Evolutionary conservation across 2,888 invertebrate species (phyloP).

Genomic region (Elmis aenea): DNA sequence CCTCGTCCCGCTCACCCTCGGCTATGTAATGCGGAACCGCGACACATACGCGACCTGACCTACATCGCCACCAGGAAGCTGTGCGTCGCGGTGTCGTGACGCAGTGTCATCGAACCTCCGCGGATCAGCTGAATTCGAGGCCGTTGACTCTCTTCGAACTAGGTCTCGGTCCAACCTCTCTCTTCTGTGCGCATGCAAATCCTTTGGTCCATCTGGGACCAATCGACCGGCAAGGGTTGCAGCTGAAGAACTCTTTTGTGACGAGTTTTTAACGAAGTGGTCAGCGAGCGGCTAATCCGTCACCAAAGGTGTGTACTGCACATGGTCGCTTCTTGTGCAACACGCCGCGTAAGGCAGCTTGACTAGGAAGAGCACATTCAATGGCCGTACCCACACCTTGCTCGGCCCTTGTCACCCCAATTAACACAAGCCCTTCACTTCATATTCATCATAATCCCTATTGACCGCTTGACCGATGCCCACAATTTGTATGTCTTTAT

Average conservation of each 20-base stretch:
- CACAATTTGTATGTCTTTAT: slow-evolving; percentile 39
- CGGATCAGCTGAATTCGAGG: slow-evolving; percentile 39
- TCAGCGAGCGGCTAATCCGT: slow-evolving; percentile 28
- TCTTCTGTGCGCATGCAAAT: slow-evolving; percentile 27
- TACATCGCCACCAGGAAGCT: slow-evolving; percentile 42
- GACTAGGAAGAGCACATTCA: slow-evolving; percentile 25
- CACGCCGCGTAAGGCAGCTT: slow-evolving; percentile 24
- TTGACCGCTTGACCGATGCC: slow-evolving; percentile 28
- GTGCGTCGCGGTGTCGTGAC: slow-evolving; percentile 39
- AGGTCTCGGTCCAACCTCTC: slow-evolving; percentile 37
- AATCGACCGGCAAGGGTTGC: slow-evolving; percentile 27
- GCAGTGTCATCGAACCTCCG: slow-evolving; percentile 37
- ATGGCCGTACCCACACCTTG: slow-evolving; percentile 25
- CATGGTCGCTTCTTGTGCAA: slow-evolving; percentile 25
- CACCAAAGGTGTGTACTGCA: slow-evolving; percentile 26
- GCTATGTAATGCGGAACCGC: slow-evolving; percentile 27
- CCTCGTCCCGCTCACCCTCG: slow-evolving; percentile 28
- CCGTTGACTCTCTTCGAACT: slow-evolving; percentile 37
- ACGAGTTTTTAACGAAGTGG: slow-evolving; percentile 25
- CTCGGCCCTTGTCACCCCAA: slow-evolving; percentile 41
- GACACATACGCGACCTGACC: slow-evolving; percentile 41
- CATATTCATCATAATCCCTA: slow-evolving; percentile 36
- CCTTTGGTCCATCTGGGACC: slow-evolving; percentile 17
- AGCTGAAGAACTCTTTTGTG: slow-evolving; percentile 22
- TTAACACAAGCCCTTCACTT: slow-evolving; percentile 42